Conservation (phyloP, 2,113 vertebrate genomes). For the Aramus guarauna region DNA sequence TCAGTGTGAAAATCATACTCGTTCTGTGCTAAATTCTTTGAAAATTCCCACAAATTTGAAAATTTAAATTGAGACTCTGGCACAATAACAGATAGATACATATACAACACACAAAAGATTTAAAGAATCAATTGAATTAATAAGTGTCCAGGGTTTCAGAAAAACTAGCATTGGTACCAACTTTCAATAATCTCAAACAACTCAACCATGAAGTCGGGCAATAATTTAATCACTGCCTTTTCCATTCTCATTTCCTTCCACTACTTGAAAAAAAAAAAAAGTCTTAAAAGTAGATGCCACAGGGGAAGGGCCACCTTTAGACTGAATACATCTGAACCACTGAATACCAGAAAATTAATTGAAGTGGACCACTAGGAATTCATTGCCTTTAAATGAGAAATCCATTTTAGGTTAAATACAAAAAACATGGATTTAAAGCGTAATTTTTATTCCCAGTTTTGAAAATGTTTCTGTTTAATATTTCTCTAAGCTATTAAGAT, state of each 20-base stretch:
- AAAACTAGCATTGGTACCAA: neutral
- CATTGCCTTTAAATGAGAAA: neutral
- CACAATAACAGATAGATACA: accelerated
- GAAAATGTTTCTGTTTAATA: neutral
- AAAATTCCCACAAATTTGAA: neutral
- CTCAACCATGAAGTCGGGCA: neutral
- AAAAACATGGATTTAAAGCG: neutral
- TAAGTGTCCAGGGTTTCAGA: neutral
- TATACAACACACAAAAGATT: neutral
- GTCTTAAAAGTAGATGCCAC: neutral
- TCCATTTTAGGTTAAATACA: neutral
- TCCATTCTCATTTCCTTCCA: neutral
- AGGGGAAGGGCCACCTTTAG: neutral
- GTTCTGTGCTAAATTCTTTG: accelerated
- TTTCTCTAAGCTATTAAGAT: neutral
- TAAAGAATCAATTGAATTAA: neutral
- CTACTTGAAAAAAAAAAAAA: neutral
- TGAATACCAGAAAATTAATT: neutral
- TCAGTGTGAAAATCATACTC: neutral
- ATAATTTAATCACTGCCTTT: neutral
- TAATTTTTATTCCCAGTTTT: neutral
- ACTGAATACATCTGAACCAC: neutral
- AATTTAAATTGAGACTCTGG: neutral
- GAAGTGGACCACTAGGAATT: neutral
- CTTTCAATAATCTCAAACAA: neutral